These are phyloP conservation scores for Tor tambroides DNA, from an alignment of 2,113 vertebrate species.

Conservation along the genomic window DNA sequence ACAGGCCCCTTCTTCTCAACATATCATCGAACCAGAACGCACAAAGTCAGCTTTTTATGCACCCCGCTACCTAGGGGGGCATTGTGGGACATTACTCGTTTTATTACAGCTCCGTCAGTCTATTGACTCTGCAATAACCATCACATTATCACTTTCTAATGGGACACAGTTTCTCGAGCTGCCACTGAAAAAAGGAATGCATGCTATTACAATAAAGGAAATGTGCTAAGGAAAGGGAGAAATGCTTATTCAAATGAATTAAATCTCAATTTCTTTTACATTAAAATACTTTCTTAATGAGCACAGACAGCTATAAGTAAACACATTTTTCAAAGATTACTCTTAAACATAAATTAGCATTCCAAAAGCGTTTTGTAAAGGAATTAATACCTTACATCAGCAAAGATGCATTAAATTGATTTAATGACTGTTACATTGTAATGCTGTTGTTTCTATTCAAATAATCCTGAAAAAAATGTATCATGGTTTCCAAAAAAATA, in stretches of 20 bases:
- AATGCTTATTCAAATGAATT: neutral
- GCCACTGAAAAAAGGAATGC: conserved; percentile 40
- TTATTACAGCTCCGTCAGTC: conserved; percentile 71
- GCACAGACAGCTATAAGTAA: neutral
- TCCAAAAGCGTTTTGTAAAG: neutral
- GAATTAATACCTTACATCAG: neutral
- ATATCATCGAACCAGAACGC: conserved; percentile 50
- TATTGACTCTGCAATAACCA: conserved; percentile 68
- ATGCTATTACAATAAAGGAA: conserved; percentile 1
- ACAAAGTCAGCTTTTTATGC: conserved; percentile 66
- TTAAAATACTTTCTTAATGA: neutral
- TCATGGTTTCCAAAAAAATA: neutral
- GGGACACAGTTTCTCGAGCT: conserved; percentile 54
- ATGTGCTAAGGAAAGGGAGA: neutral
- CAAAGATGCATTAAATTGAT: neutral
- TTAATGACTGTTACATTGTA: too few species aligned
- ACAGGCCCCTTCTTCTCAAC: conserved; percentile 65
- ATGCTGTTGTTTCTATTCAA: neutral
- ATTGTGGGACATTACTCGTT: conserved; percentile 74
- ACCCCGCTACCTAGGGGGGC: conserved; percentile 67
- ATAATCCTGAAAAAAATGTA: neutral
- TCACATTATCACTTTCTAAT: conserved; percentile 62
- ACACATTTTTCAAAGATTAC: neutral
- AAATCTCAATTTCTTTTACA: neutral
- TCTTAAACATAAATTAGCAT: neutral